Conservation (phyloP, 2,797 vertebrate species). For the Chaetophractus vellerosus region DNA sequence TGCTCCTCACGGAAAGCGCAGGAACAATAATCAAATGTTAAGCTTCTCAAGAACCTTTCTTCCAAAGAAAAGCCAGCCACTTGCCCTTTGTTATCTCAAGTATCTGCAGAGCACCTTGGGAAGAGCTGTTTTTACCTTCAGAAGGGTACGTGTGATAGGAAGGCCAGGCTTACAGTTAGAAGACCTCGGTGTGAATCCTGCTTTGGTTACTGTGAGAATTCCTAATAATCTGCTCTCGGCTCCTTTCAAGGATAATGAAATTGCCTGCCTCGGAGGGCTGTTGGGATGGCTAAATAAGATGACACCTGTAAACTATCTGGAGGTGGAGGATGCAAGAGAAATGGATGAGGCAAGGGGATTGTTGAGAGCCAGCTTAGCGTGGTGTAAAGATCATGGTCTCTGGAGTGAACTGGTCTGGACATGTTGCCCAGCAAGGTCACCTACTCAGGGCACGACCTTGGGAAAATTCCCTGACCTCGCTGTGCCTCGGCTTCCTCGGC, state of each 20-base stretch:
- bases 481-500: background rate
- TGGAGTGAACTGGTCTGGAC: background rate
- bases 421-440: background rate
- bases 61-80: constrained; percentile 86
- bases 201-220: background rate
- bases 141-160: background rate
- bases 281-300: background rate
- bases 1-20: constrained; percentile 75
- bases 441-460: background rate
- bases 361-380: background rate
- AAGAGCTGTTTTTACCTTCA: constrained; percentile 71
- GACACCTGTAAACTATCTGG: background rate
- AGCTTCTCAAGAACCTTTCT: constrained; percentile 86
- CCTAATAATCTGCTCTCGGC: background rate
- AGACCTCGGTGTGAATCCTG: background rate
- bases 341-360: background rate
- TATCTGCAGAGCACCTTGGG: constrained; percentile 72
- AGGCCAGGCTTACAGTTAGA: background rate
- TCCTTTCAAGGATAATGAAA: constrained; percentile 32
- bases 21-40: constrained; percentile 88
- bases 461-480: background rate
- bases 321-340: background rate
- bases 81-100: constrained; percentile 87
- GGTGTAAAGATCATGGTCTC: background rate
- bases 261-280: constrained; percentile 21